A percentile compares a stretch with the other conserved stretches of the same genome.
These are phyloP conservation scores for Panzeria rudis DNA, from an alignment of 2,888 invertebrate species.

Conservation along the genomic window DNA sequence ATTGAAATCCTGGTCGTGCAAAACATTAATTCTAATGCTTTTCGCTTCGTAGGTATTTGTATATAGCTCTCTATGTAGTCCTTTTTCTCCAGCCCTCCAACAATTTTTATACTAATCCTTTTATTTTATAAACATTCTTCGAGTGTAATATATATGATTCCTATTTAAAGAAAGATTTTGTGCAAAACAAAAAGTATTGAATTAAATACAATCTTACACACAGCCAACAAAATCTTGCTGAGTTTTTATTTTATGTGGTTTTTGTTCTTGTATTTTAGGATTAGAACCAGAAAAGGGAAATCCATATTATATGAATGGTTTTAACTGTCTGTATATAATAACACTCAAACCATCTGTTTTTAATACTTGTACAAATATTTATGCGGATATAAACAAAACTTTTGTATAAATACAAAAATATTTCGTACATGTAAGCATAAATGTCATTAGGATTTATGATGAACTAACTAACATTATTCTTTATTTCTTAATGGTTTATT, in stretches of 20 bases:
- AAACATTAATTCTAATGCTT: no score
- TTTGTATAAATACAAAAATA: not conserved
- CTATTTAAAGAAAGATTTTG: not conserved
- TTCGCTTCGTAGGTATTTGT: no score
- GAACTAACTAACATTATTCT: not conserved
- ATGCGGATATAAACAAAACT: not conserved
- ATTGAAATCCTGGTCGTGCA: no score
- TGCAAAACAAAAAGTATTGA: conserved; percentile 22
- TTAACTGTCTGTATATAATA: not conserved
- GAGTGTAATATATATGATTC: not conserved
- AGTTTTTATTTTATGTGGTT: not conserved
- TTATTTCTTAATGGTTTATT: not conserved
- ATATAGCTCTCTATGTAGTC: no score
- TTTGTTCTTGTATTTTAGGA: not conserved
- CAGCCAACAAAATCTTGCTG: conserved; percentile 2
- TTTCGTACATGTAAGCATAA: not conserved
- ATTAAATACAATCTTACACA: conserved; percentile 33
- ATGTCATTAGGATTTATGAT: conserved; percentile 15
- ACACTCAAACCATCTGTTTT: not conserved
- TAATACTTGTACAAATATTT: not conserved
- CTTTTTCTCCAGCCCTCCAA: no score
- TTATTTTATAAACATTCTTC: not conserved
- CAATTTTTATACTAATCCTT: not conserved
- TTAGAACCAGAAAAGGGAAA: not conserved
- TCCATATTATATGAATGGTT: not conserved